Evolutionary conservation across 2,888 invertebrate genomes (phyloP), one percentile per base, ranked within the genome.

Genomic region (Catocala fraxini): DNA sequence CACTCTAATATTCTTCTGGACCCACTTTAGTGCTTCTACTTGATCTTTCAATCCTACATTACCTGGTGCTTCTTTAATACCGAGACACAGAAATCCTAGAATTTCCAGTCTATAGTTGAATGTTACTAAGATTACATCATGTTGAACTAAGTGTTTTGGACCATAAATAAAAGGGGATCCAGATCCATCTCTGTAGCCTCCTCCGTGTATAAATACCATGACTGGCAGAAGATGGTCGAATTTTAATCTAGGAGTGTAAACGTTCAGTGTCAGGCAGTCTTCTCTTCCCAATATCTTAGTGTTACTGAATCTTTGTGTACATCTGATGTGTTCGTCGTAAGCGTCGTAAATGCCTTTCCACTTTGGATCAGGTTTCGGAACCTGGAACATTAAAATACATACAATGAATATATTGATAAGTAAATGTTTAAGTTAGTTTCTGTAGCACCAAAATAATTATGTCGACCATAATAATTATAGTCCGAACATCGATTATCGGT

Each of bases 181-280:
- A 0, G 93, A 93, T 0, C 93, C 93, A 33, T 90, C 90, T 33
- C 90, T 75, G 68, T 89, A 94, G 0, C 93, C 93, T 13, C 93
- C 93, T 12, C 93, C 93, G 47, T 94, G 93, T 67, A 94, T 88
- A 71, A 89, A 93, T 0, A 93, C 87, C 91, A 94, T 93, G 41
- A 94, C 93, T 4, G 93, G 93, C 0, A 81, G 79, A 0, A 74
- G 77, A 4, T 74, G 45, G 5, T 62, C 43, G 5, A 63, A 35
- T 2, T 59, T 49, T 11, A 73, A 62, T 4, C 80, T 43, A 0
- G 94, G 94, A 0, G 89, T 87, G 73, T 92, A 92, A 0, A 94
- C 77, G 67, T 93, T 94, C 0, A 92, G 72, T 0, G 83, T 85
- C 57, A 93, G 87, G 59, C 93, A 94, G 71, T 94, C 86, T 63